phyloP scores from a whole-genome alignment of 2,888 invertebrate genomes.

The Scaptomyza flava region DNA sequence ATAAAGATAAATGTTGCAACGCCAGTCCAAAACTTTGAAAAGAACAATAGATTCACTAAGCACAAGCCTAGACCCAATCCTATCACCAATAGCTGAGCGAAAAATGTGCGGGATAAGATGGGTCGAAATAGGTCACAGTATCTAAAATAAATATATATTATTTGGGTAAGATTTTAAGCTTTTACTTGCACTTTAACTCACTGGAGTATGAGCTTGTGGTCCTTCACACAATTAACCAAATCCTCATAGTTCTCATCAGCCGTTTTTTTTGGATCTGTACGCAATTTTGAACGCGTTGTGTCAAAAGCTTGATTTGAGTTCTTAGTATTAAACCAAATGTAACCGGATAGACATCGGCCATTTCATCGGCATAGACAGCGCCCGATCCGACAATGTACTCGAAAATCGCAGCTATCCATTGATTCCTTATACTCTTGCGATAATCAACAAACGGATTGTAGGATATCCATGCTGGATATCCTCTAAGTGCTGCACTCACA shows the following conservation, averaged over 20 bases:
- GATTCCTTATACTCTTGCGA: background rate
- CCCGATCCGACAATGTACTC: constrained; percentile 12
- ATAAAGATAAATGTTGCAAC: constrained; percentile 17
- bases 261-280: constrained; percentile 10
- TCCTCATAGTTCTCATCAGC: constrained; percentile 28
- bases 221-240: constrained; percentile 42
- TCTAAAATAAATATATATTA: constrained; percentile 11
- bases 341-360: constrained; percentile 28
- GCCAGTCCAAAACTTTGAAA: constrained; percentile 27
- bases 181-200: constrained; percentile 6
- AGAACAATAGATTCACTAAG: constrained; percentile 50
- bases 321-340: constrained; percentile 26
- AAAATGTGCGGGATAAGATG: constrained; percentile 44
- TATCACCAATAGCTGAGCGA: constrained; percentile 44
- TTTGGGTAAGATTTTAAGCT: background rate
- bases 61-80: constrained; percentile 47
- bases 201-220: constrained; percentile 43
- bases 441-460: constrained; percentile 42
- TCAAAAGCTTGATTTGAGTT: constrained; percentile 35
- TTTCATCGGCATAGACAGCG: constrained; percentile 6
- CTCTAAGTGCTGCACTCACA: constrained; percentile 8
- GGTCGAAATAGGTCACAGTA: constrained; percentile 42
- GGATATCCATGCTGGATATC: constrained; percentile 27
- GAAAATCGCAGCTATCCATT: constrained; percentile 16
- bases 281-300: constrained; percentile 21